phyloP scores from a whole-genome alignment of 2,113 vertebrate genomes.

The Cairina moschata region DNA sequence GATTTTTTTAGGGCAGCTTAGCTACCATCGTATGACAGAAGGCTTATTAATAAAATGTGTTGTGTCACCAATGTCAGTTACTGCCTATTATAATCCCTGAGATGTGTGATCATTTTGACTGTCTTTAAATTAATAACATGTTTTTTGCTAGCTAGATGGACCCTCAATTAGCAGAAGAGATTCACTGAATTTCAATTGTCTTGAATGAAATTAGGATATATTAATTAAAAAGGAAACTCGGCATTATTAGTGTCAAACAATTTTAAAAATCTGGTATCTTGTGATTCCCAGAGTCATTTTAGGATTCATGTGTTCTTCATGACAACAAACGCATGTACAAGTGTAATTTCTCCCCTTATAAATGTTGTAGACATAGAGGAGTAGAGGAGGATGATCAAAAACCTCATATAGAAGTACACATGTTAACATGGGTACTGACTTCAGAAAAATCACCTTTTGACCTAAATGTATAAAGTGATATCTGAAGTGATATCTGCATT shows the following conservation, averaged over 20 bases:
- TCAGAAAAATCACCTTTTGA: not conserved
- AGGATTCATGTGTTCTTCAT: not conserved
- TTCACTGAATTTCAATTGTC: not conserved
- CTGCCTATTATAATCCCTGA: slow-evolving; percentile 2
- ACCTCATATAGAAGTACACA: not conserved
- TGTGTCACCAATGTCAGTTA: slow-evolving; percentile 38
- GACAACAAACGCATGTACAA: not conserved
- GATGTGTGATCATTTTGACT: slow-evolving; percentile 34
- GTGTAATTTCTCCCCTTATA: not conserved
- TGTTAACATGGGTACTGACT: not conserved
- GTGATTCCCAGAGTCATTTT: not conserved
- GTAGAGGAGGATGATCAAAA: not conserved
- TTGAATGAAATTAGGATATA: not conserved
- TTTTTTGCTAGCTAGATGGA: slow-evolving; percentile 17
- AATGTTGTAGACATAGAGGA: not conserved
- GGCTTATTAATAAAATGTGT: slow-evolving; percentile 47
- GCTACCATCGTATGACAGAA: slow-evolving; percentile 8
- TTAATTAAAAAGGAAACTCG: slow-evolving; percentile 12
- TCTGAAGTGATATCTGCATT: not conserved
- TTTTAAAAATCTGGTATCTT: not conserved
- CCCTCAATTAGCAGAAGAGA: not conserved
- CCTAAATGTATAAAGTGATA: not conserved
- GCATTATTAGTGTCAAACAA: not conserved
- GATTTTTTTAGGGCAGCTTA: slow-evolving; percentile 6
- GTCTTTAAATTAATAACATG: slow-evolving; percentile 35